Percentiles rank a stretch among this genome's conserved stretches.
Evolutionary conservation across 2,797 vertebrate species (phyloP).

Genomic region (Carapus acus): DNA sequence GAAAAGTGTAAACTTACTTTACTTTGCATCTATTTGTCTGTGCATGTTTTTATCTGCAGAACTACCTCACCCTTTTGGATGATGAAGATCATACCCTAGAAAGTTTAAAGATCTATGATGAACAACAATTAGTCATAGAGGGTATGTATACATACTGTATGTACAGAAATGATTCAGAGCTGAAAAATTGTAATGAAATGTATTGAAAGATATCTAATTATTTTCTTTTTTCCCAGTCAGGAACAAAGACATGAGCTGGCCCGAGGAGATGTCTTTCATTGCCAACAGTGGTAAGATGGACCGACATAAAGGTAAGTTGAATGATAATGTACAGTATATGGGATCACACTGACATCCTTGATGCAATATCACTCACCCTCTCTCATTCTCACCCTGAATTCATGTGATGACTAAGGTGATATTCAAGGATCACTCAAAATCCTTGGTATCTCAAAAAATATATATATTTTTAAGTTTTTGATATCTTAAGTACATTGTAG

Average conservation of each 20-base stretch:
- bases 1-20: too few relatives aligned
- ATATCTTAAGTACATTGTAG: too few relatives aligned
- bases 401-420: too few relatives aligned
- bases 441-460: too few relatives aligned
- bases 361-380: too few relatives aligned
- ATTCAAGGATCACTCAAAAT: too few relatives aligned
- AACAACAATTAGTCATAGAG: slow-evolving; percentile 97
- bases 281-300: slow-evolving; percentile 99
- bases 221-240: slow-evolving; percentile 76
- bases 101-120: slow-evolving; percentile 92
- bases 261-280: slow-evolving; percentile 99
- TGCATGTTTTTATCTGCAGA: slow-evolving; percentile 65
- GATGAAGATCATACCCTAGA: slow-evolving; percentile 97
- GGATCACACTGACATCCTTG: too few relatives aligned
- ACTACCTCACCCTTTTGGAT: slow-evolving; percentile 94
- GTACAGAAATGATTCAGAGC: too few relatives aligned
- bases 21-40: neutral
- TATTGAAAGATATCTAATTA: neutral
- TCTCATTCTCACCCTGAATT: too few relatives aligned
- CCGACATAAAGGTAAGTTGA: slow-evolving; percentile 87
- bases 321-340: too few relatives aligned
- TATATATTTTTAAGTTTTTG: too few relatives aligned
- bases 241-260: slow-evolving; percentile 99
- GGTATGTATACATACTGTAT: too few relatives aligned
- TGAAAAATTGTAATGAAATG: neutral